Evolutionary conservation across 2,797 vertebrate species (phyloP).

Genomic region (Diceros bicornis): DNA sequence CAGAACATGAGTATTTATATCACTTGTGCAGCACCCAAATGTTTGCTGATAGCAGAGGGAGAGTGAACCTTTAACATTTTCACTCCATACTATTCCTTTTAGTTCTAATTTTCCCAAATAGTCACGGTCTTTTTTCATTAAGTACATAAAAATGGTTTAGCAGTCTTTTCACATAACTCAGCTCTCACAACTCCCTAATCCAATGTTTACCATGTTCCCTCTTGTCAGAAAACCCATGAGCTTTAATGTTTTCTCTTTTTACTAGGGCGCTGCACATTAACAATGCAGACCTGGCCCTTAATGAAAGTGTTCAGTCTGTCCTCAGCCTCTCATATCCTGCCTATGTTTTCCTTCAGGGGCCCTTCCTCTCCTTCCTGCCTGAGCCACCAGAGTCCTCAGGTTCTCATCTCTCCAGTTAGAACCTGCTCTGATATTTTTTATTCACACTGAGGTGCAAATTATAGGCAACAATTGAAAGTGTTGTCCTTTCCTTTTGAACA

Average conservation of each 20-base stretch:
- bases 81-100: neutral
- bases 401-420: neutral
- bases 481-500: neutral
- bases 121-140: neutral
- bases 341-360: neutral
- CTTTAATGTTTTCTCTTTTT: neutral
- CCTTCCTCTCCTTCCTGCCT: neutral
- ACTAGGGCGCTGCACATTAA: neutral
- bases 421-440: neutral
- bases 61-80: neutral
- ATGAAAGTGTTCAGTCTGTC: neutral
- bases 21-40: neutral
- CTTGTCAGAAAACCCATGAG: neutral
- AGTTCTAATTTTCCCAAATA: neutral
- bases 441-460: neutral
- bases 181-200: neutral
- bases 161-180: constrained; percentile 1
- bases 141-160: neutral
- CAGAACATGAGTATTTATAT: neutral
- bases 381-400: neutral
- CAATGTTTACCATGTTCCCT: neutral
- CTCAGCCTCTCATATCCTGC: neutral
- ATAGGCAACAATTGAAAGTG: neutral
- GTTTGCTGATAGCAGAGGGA: neutral
- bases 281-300: neutral